Evolutionary conservation across 1,140 invertebrate species (phyloP).

Genomic region (Drosophila bocqueti): DNA sequence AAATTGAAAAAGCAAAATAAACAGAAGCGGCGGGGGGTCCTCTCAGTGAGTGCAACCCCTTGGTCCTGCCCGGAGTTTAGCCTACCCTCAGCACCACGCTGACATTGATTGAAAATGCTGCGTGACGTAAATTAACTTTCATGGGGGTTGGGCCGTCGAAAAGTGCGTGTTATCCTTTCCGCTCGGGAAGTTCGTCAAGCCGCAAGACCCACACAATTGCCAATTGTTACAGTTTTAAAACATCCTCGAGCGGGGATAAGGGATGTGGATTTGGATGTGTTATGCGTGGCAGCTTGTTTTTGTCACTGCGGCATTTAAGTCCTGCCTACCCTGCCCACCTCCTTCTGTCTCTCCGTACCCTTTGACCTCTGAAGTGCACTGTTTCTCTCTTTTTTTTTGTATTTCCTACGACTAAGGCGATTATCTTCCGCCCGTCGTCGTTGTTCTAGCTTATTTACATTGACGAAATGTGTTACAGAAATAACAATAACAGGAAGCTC

Average conservation of each 20-base stretch:
- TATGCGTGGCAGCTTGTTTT: conserved; percentile 74
- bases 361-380: conserved; percentile 66
- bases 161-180: conserved; percentile 82
- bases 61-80: not conserved
- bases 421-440: conserved; percentile 61
- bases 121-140: conserved; percentile 84
- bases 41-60: conserved; percentile 27
- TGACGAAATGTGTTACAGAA: conserved; percentile 73
- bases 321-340: conserved; percentile 19
- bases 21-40: conserved; percentile 66
- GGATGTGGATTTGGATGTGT: conserved; percentile 28
- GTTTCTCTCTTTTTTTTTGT: conserved; percentile 33
- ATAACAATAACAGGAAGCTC: conserved; percentile 80
- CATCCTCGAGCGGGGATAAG: conserved; percentile 36
- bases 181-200: conserved; percentile 67
- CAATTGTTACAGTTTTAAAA: conserved; percentile 82
- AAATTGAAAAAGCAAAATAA: conserved; percentile 73
- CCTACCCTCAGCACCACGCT: conserved; percentile 19
- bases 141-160: conserved; percentile 59
- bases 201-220: conserved; percentile 81
- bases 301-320: conserved; percentile 76
- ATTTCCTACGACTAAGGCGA: conserved; percentile 66
- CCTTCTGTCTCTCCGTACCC: not conserved
- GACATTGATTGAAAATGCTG: conserved; percentile 84
- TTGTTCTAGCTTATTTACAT: conserved; percentile 77